A percentile compares a stretch with the other conserved stretches of the same genome.
Evolutionary conservation across 2,113 vertebrate species (phyloP).

Genomic region (Morone saxatilis): DNA sequence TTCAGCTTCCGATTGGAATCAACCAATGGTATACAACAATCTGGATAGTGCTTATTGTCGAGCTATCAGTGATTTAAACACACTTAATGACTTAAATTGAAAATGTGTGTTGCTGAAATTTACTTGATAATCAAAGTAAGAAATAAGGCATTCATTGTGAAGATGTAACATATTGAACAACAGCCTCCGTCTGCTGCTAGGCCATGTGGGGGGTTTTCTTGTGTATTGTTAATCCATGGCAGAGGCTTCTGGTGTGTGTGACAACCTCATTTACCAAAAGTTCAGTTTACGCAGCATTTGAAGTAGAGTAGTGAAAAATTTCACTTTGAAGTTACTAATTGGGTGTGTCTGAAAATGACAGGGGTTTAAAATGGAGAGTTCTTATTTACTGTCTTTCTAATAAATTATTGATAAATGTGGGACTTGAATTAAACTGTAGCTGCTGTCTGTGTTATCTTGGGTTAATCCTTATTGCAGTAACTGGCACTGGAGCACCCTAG

Average conservation of each 20-base stretch:
- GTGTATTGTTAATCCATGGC: background rate
- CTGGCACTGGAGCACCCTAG: background rate
- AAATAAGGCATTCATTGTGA: background rate
- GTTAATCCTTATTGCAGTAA: background rate
- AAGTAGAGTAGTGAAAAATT: background rate
- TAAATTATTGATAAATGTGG: too few species aligned
- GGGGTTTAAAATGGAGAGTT: background rate
- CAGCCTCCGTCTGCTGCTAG: background rate
- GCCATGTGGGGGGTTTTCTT: background rate
- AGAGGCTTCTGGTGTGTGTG: background rate
- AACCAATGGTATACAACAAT: background rate
- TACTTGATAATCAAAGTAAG: background rate
- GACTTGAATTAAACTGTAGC: background rate
- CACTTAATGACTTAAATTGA: background rate
- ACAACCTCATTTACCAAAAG: background rate
- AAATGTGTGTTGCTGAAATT: background rate
- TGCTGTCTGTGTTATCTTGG: background rate
- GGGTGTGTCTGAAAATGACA: background rate
- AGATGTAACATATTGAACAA: background rate
- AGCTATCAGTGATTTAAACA: background rate
- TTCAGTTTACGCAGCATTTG: background rate
- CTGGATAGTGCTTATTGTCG: too few species aligned
- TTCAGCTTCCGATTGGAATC: too few species aligned
- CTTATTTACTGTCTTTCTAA: background rate
- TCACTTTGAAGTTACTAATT: constrained; percentile 1